Evolutionary conservation across 64 coral and sea anemone genomes (phyloP), one percentile per base, ranked within the genome.

Genomic region (Orbicella faveolata): DNA sequence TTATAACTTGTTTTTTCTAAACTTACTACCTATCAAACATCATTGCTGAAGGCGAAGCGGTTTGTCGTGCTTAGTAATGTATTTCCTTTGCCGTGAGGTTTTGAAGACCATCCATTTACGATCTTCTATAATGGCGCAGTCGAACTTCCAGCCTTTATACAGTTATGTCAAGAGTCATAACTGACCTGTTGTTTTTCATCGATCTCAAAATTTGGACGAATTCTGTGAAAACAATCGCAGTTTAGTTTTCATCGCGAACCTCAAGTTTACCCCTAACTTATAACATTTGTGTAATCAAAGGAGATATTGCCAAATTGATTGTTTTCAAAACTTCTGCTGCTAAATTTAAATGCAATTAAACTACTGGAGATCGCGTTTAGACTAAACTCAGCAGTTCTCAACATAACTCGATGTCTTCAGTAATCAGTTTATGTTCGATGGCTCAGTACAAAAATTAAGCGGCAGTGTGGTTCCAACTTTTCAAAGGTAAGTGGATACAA

Each of bases 221-320:
- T 83, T 70, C 17, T 63, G 12, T 12, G 19, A 66, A 83, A 67
- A 67, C 35, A 67, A 83, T 6, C 9, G 19, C 20, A 37, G 30
- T 82, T 63, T 82, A 82, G 55, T 63, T 83, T 83, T 67, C 8
- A 34, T 64, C 30, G 18, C 41, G 13, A 30, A 63, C 54, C 79
- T 82, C 55, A 82, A 63, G 79, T 82, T 82, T 82, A 63, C 33
- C 15, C 25, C 15, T 18, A 19, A 26, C 30, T 63, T 61, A 82
- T 83, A 35, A 83, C 80, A 83, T 83, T 83, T 83, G 20, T 83
- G 55, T 41, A 83, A 36, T 66, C 62, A 83, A 39, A 2, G 34
- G 33, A 35, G 61, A 83, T 83, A 62, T 63, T 67, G 9, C 34
- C 36, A 67, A 67, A 83, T 83, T 83, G 80, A 18, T 67, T 83